Percentiles rank a stretch among this genome's conserved stretches.
These are phyloP conservation scores for Poecilia latipinna DNA, from an alignment of 2,113 vertebrate genomes.

Conservation along the genomic window DNA sequence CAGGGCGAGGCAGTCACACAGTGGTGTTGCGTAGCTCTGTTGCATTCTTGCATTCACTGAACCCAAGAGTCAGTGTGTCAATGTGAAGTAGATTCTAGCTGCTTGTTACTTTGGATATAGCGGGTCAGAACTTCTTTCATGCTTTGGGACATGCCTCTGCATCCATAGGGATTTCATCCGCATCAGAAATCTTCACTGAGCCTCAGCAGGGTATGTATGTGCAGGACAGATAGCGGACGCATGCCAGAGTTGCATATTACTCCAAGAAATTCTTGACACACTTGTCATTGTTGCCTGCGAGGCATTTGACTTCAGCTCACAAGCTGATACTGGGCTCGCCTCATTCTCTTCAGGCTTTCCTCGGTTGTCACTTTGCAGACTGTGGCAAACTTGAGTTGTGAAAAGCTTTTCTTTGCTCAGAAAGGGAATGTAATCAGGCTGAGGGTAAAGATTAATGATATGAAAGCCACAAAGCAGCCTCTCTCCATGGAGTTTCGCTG, in stretches of 20 bases:
- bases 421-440: conserved; percentile 1
- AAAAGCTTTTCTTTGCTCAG: not conserved
- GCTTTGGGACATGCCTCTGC: not conserved
- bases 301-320: conserved; percentile 32
- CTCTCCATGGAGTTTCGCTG: conserved; percentile 5
- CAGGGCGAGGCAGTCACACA: conserved; percentile 53
- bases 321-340: conserved; percentile 38
- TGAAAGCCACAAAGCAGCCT: not conserved
- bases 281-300: conserved; percentile 54
- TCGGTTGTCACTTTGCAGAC: not conserved
- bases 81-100: not conserved
- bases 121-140: not conserved
- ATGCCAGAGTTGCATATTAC: conserved; percentile 12
- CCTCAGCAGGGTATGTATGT: not conserved
- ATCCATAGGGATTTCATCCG: not conserved
- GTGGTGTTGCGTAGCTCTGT: conserved; percentile 44
- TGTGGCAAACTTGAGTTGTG: not conserved
- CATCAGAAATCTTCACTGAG: not conserved
- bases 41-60: conserved; percentile 56
- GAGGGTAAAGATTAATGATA: conserved; percentile 15
- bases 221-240: not conserved
- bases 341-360: conserved; percentile 3
- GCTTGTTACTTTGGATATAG: not conserved
- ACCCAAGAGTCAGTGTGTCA: conserved; percentile 29
- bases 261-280: conserved; percentile 46